Evolutionary conservation across 2,797 vertebrate genomes (phyloP).

Genomic region (Aldrovandia affinis): DNA sequence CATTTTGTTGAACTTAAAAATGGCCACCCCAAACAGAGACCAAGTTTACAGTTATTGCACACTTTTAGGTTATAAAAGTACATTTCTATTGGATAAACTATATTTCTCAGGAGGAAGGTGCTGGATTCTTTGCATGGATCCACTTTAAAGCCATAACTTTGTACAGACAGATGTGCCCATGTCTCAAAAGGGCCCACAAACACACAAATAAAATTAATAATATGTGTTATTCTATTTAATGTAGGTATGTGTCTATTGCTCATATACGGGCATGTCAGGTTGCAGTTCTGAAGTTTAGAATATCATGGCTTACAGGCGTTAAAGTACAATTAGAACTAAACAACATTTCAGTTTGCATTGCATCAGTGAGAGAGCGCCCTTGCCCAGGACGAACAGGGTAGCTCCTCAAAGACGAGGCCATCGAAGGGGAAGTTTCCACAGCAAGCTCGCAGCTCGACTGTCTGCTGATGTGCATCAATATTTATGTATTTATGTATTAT

Average conservation of each 20-base stretch:
- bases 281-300: neutral
- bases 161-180: neutral
- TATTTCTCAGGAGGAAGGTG: slow-evolving; percentile 65
- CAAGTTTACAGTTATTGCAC: slow-evolving; percentile 71
- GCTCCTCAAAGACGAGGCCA: neutral
- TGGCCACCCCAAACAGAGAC: slow-evolving; percentile 51
- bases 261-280: neutral
- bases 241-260: neutral
- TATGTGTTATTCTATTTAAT: neutral
- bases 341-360: neutral
- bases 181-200: neutral
- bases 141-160: slow-evolving; percentile 61
- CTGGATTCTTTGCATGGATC: slow-evolving; percentile 55
- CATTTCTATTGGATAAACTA: slow-evolving; percentile 63
- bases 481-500: neutral
- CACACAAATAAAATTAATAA: neutral
- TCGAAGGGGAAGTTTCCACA: neutral
- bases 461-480: neutral
- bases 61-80: slow-evolving; percentile 64
- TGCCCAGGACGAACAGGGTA: neutral
- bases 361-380: neutral
- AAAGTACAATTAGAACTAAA: neutral
- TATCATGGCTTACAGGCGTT: neutral
- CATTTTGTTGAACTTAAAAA: slow-evolving; percentile 33
- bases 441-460: neutral